Base-by-base conservation (phyloP, 1,140 invertebrate species). In the Neodiprion pinetum region DNA sequence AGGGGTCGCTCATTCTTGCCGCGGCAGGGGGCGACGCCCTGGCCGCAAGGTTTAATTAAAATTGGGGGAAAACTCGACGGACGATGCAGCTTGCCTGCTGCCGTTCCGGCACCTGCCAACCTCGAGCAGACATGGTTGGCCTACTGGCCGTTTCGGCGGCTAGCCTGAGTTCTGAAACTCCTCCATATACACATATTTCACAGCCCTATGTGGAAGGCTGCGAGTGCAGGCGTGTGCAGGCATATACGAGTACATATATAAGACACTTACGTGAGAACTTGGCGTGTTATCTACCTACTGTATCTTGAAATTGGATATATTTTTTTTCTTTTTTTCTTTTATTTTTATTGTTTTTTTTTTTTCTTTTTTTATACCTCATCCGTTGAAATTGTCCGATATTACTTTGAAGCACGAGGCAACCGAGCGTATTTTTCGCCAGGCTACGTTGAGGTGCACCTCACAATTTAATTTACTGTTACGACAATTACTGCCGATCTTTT, bases 41-140 rank as follows among this genome's bases (percentile, higher is more conserved):
- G 75, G 61, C 78, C 75, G 80, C 72, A 77, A 81, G 78, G 73
- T 82, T 84, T 84, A 84, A 84, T 84, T 83, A 83, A 83, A 84
- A 84, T 84, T 82, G 75, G 79, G 79, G 77, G 79, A 69, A 69
- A 69, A 21, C 40, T 69, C 67, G 77, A 53, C 68, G 69, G 61
- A 67, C 71, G 73, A 23, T 71, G 66, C 66, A 71, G 71, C 12
- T 17, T 75, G 53, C 67, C 10, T 74, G 23, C 12, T 50, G 23
- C 48, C 67, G 75, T 78, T 78, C 71, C 78, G 71, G 66, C 74
- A 69, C 66, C 72, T 61, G 67, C 17, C 21, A 69, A 70, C 14
- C 9, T n/a, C 67, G 48, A 48, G 47, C 40, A 47, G 48, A 66
- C 17, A 67, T 28, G 14, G 53, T 5, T 67, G 23, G 66, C n/a